These are phyloP conservation scores for Physocephala rufipes DNA, from an alignment of 2,888 invertebrate genomes.

Conservation along the genomic window DNA sequence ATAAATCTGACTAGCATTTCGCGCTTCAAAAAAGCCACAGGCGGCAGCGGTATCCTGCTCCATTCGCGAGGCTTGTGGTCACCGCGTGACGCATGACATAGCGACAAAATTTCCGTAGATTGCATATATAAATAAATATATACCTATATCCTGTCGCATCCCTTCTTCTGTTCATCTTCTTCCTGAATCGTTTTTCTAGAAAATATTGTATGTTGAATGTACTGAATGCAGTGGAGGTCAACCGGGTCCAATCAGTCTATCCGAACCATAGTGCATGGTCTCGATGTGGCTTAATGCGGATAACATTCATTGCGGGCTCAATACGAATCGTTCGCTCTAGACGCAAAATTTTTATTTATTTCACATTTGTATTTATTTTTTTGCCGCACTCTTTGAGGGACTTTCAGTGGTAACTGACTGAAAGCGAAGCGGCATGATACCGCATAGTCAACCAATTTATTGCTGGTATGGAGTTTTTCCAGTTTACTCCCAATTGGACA, in stretches of 20 bases:
- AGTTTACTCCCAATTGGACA: no score
- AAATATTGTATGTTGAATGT: no score
- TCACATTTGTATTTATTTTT: slow-evolving; percentile 12
- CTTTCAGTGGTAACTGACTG: background rate
- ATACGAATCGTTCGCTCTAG: background rate
- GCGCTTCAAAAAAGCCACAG: slow-evolving; percentile 28
- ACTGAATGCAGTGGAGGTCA: no score
- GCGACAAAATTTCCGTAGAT: background rate
- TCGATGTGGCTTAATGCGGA: slow-evolving; percentile 14
- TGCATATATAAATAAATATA: no score
- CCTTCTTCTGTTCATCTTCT: background rate
- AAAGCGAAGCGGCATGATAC: background rate
- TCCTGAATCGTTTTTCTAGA: no score
- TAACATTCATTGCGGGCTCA: slow-evolving; percentile 20
- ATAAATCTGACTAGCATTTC: slow-evolving; percentile 33
- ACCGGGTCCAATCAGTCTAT: no score
- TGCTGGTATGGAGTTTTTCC: no score
- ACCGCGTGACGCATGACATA: background rate
- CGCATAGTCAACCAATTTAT: background rate
- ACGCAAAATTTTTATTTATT: slow-evolving; percentile 14
- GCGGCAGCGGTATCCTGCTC: slow-evolving; percentile 23
- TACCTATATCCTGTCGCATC: slow-evolving; percentile 11
- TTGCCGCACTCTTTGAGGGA: slow-evolving; percentile 10
- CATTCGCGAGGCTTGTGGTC: slow-evolving; percentile 2
- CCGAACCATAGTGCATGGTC: background rate